Evolutionary conservation across 2,797 vertebrate genomes (phyloP).

Genomic region (Anomalospiza imberbis): DNA sequence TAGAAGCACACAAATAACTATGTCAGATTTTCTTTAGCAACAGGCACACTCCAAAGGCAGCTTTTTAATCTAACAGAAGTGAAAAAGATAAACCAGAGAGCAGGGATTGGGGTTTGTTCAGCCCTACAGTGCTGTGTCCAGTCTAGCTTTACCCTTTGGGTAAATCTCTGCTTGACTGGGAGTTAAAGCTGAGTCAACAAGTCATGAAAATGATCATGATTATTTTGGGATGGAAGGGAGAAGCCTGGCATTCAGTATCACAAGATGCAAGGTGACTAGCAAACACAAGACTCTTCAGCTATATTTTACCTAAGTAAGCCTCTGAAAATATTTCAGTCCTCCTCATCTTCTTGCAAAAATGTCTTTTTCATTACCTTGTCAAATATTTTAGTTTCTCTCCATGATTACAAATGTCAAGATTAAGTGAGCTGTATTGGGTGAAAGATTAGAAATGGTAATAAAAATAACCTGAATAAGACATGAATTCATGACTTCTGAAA

Average conservation of each 20-base stretch:
- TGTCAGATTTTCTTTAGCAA: slow-evolving; percentile 9
- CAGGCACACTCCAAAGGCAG: not conserved
- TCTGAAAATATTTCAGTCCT: slow-evolving; percentile 4
- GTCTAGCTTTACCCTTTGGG: not conserved
- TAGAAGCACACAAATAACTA: not conserved
- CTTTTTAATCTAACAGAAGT: not conserved
- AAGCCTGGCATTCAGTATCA: not conserved
- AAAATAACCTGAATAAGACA: slow-evolving; percentile 41
- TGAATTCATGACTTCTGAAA: slow-evolving; percentile 18
- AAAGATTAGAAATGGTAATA: slow-evolving; percentile 24
- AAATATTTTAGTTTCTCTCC: not conserved
- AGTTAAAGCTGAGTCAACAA: not conserved
- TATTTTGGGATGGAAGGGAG: not conserved
- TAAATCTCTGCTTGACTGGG: not conserved
- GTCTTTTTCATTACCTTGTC: not conserved
- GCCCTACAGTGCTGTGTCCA: not conserved
- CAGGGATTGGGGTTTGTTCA: not conserved
- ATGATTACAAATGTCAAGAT: slow-evolving; percentile 4
- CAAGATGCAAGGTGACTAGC: not conserved
- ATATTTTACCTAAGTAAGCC: not conserved
- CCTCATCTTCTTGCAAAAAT: not conserved
- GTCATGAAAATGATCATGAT: not conserved
- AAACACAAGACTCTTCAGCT: not conserved
- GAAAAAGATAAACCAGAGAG: not conserved
- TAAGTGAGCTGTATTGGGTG: slow-evolving; percentile 4